These are phyloP conservation scores for Horisme vitalbata DNA, from an alignment of 2,888 invertebrate genomes.

Conservation along the genomic window DNA sequence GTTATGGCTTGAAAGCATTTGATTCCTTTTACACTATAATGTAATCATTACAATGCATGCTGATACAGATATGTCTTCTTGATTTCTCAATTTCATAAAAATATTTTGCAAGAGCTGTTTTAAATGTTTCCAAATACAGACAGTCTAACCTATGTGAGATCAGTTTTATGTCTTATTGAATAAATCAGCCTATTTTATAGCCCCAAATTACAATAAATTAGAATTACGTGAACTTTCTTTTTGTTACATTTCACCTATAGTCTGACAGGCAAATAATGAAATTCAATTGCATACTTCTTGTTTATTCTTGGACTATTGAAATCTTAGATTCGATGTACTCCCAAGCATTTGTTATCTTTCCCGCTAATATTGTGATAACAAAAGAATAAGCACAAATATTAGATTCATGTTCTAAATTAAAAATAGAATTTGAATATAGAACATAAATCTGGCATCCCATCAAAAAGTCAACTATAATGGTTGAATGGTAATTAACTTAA, in stretches of 20 bases:
- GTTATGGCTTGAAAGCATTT: slow-evolving; percentile 46
- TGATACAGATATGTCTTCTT: slow-evolving; percentile 43
- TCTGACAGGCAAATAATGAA: slow-evolving; percentile 1
- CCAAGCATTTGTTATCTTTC: slow-evolving; percentile 18
- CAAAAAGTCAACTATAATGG: slow-evolving; percentile 10
- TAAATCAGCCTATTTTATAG: slow-evolving; percentile 25
- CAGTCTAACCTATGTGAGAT: slow-evolving; percentile 18
- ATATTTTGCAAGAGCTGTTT: slow-evolving; percentile 43
- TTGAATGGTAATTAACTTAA: slow-evolving; percentile 34
- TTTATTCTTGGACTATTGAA: slow-evolving; percentile 9
- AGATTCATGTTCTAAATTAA: too few relatives aligned
- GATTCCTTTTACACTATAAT: slow-evolving; percentile 45
- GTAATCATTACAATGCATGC: slow-evolving; percentile 48
- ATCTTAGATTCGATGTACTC: slow-evolving; percentile 1
- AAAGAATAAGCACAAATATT: slow-evolving; percentile 10
- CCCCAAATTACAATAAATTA: slow-evolving; percentile 31
- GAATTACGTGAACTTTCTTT: slow-evolving; percentile 30
- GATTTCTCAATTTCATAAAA: slow-evolving; percentile 42
- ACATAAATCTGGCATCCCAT: slow-evolving; percentile 15
- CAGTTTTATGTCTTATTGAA: slow-evolving; percentile 25
- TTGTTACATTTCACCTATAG: slow-evolving; percentile 14
- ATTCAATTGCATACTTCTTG: not conserved
- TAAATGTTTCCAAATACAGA: slow-evolving; percentile 27
- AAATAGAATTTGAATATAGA: slow-evolving; percentile 5
- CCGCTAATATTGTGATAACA: slow-evolving; percentile 17